A percentile compares a stretch with the other conserved stretches of the same genome.
Conservation (phyloP, 2,113 vertebrate genomes). For the Pelmatolapia mariae region DNA sequence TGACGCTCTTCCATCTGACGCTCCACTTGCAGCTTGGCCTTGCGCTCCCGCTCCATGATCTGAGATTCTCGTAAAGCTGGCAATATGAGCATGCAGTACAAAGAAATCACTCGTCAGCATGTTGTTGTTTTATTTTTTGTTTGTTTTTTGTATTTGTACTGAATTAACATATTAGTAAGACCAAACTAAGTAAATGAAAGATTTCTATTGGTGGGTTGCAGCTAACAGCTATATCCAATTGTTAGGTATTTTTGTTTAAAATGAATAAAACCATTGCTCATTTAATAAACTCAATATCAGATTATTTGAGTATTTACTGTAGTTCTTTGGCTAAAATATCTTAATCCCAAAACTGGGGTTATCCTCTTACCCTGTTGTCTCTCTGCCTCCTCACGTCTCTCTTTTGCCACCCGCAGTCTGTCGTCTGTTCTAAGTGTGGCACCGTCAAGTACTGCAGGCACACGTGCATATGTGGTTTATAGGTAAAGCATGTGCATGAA, state of each 20-base stretch:
- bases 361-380: conserved; percentile 80
- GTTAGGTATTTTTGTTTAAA: neutral
- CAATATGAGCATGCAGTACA: neutral
- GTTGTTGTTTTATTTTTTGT: neutral
- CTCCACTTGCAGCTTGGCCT: conserved; percentile 85
- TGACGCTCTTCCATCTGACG: conserved; percentile 90
- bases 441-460: conserved; percentile 82
- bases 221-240: neutral
- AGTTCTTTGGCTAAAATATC: neutral
- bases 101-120: neutral
- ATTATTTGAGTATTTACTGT: neutral
- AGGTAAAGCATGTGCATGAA: neutral
- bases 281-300: neutral
- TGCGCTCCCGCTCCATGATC: conserved; percentile 88
- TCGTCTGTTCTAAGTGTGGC: conserved; percentile 85
- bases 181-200: neutral
- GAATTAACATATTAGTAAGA: neutral
- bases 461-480: conserved; percentile 1
- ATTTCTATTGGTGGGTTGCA: neutral
- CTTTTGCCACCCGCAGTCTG: conserved; percentile 85
- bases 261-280: neutral
- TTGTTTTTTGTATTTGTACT: neutral
- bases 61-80: conserved; percentile 85
- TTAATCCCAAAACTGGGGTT: neutral
- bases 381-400: conserved; percentile 86